A percentile compares a stretch with the other conserved stretches of the same genome.
phyloP scores from a whole-genome alignment of 2,888 invertebrate genomes.

The Drosophila austrosaltans region DNA sequence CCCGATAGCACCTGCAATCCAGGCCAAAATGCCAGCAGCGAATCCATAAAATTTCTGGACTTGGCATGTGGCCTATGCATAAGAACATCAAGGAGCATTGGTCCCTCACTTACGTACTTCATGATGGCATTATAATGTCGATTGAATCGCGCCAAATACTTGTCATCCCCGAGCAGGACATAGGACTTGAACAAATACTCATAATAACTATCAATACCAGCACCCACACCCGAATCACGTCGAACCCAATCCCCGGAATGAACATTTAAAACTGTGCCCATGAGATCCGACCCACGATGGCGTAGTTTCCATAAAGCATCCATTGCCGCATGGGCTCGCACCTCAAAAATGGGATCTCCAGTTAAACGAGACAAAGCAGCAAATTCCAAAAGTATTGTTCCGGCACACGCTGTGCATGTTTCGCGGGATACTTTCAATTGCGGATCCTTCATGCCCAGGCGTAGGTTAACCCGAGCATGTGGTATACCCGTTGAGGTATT shows the following conservation, averaged over 20 bases:
- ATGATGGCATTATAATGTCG: slow-evolving; percentile 97
- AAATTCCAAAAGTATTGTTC: slow-evolving; percentile 98
- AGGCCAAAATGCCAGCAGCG: slow-evolving; percentile 98
- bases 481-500: slow-evolving; percentile 99
- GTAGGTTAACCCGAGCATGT: slow-evolving; percentile 95
- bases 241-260: slow-evolving; percentile 99
- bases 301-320: slow-evolving; percentile 97
- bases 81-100: slow-evolving; percentile 96
- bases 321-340: slow-evolving; percentile 97
- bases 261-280: slow-evolving; percentile 99
- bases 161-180: slow-evolving; percentile 96
- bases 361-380: slow-evolving; percentile 96
- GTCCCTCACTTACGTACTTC: slow-evolving; percentile 97
- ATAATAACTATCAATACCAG: slow-evolving; percentile 99
- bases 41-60: slow-evolving; percentile 98
- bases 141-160: slow-evolving; percentile 96
- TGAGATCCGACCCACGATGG: slow-evolving; percentile 94
- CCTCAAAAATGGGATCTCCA: slow-evolving; percentile 95
- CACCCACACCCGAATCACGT: slow-evolving; percentile 98
- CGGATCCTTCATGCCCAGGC: slow-evolving; percentile 91
- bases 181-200: slow-evolving; percentile 99
- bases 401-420: slow-evolving; percentile 99
- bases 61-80: slow-evolving; percentile 98
- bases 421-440: slow-evolving; percentile 91
- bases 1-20: slow-evolving; percentile 95